Percentiles rank a stretch among this genome's conserved stretches.
Evolutionary conservation across 1,140 invertebrate species (phyloP).

Genomic region (Cephus cinctus): DNA sequence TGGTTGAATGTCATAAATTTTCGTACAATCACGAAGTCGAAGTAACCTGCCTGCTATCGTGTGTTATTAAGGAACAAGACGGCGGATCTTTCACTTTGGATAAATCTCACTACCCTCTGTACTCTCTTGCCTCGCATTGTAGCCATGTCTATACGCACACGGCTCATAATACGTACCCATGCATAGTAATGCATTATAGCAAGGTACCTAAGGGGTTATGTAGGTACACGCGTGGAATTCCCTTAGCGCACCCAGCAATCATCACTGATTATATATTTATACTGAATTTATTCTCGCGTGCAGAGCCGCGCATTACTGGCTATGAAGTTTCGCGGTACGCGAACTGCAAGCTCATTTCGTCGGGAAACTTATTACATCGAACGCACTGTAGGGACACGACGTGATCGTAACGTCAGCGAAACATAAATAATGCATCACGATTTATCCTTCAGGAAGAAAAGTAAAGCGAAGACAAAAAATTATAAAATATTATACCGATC

Average conservation of each 20-base stretch:
- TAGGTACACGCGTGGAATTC: not conserved
- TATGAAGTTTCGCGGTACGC: not conserved
- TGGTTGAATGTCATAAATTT: no score
- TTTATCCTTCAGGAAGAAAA: no score
- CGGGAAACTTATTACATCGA: not conserved
- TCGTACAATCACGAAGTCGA: not conserved
- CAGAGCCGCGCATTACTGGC: not conserved
- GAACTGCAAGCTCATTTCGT: not conserved
- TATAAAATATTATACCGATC: no score
- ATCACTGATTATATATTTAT: slow-evolving; percentile 3
- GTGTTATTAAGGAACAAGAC: slow-evolving; percentile 2
- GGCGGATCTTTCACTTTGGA: slow-evolving; percentile 3
- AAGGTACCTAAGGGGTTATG: not conserved
- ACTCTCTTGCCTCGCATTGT: no score
- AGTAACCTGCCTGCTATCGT: not conserved
- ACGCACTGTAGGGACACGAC: not conserved
- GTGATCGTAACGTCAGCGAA: no score
- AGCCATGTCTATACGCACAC: no score
- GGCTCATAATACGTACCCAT: no score
- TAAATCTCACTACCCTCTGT: slow-evolving; percentile 3
- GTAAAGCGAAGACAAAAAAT: no score
- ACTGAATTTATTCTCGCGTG: not conserved
- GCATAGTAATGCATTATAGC: not conserved
- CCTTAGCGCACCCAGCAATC: not conserved
- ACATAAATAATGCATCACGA: no score